Evolutionary conservation across 1,140 invertebrate species (phyloP).

Genomic region (Orchestia grillus): DNA sequence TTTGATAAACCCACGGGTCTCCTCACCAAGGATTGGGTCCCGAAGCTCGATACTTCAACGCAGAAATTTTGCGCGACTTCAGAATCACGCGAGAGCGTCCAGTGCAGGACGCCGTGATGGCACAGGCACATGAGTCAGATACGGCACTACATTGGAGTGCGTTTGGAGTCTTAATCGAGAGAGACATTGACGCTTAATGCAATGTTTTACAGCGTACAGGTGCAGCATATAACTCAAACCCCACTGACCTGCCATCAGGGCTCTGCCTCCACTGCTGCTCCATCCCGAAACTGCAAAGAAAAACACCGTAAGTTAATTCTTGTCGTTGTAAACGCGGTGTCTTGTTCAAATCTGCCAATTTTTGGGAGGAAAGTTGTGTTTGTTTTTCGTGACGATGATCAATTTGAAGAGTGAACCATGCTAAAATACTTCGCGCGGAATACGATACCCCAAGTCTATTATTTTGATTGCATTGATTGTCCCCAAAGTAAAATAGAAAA

Average conservation of each 20-base stretch:
- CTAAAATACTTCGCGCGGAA: too few relatives aligned
- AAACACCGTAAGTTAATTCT: neutral
- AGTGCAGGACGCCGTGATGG: too few relatives aligned
- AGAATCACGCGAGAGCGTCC: too few relatives aligned
- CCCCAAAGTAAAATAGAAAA: neutral
- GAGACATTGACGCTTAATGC: neutral
- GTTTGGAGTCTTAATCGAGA: neutral
- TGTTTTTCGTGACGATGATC: neutral
- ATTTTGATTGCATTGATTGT: too few relatives aligned
- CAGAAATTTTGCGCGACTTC: too few relatives aligned
- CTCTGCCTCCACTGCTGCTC: constrained; percentile 38
- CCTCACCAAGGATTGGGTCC: too few relatives aligned
- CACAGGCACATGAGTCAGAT: too few relatives aligned
- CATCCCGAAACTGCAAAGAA: constrained; percentile 32
- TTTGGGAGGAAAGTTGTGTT: neutral
- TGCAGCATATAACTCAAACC: neutral
- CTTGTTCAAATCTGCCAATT: neutral
- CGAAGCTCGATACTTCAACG: too few relatives aligned
- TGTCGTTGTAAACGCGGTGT: neutral
- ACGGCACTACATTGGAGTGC: too few relatives aligned
- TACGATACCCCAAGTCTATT: too few relatives aligned
- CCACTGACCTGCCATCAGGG: constrained; percentile 19
- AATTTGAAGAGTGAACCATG: neutral
- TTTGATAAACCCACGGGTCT: too few relatives aligned
- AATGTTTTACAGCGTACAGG: neutral